These are phyloP conservation scores for Melieria picta DNA, from an alignment of 2,888 invertebrate species.

Conservation along the genomic window DNA sequence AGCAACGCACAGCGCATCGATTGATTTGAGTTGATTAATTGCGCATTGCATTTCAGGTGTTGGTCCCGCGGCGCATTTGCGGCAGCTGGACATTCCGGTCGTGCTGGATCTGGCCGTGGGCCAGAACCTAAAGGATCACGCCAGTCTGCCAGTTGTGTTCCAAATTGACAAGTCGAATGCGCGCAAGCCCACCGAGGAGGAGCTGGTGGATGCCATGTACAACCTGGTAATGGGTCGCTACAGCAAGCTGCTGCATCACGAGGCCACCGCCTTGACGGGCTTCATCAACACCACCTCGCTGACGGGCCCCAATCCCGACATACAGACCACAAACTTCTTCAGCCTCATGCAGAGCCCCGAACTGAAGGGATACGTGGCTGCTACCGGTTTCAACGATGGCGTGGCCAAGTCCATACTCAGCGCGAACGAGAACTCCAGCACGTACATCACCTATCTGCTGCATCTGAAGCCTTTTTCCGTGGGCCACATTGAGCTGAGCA, in stretches of 20 bases:
- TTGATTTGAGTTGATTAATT: not conserved
- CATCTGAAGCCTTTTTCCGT: conserved; percentile 67
- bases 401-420: conserved; percentile 58
- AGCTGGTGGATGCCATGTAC: conserved; percentile 62
- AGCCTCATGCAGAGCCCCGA: conserved; percentile 65
- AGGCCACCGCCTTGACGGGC: conserved; percentile 68
- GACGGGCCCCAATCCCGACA: conserved; percentile 69
- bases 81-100: conserved; percentile 53
- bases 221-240: conserved; percentile 68
- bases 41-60: conserved; percentile 49
- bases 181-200: conserved; percentile 62
- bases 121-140: conserved; percentile 83
- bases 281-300: conserved; percentile 71
- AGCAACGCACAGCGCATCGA: not conserved
- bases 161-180: conserved; percentile 67
- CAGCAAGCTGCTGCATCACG: conserved; percentile 68
- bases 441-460: conserved; percentile 58
- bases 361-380: conserved; percentile 58
- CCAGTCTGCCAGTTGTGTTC: conserved; percentile 69
- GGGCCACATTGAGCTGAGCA: conserved; percentile 68
- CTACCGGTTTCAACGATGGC: conserved; percentile 58
- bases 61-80: conserved; percentile 58
- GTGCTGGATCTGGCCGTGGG: conserved; percentile 70
- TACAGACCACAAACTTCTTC: conserved; percentile 69
- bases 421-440: conserved; percentile 59